Conservation (phyloP, 2,888 invertebrate genomes). For the Lasioglossum leucozonium region DNA sequence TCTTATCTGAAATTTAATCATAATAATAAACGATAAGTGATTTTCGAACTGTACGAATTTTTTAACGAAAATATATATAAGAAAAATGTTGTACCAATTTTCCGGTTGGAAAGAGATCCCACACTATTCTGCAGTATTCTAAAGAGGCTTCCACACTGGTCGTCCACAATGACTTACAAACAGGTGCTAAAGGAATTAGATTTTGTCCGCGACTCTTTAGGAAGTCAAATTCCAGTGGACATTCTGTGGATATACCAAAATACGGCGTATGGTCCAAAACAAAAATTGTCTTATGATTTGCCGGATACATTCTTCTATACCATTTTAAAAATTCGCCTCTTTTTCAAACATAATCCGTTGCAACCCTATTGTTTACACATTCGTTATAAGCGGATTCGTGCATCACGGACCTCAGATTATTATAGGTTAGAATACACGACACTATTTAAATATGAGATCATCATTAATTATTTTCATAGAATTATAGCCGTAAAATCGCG, state of each 20-base stretch:
- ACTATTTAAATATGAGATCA: neutral
- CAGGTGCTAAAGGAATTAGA: slow-evolving; percentile 91
- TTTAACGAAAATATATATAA: neutral
- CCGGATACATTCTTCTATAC: slow-evolving; percentile 87
- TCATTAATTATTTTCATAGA: slow-evolving; percentile 6
- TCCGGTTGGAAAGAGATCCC: slow-evolving; percentile 97
- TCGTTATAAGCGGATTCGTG: slow-evolving; percentile 23
- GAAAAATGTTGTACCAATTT: slow-evolving; percentile 88
- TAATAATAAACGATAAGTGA: neutral
- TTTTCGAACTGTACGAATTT: neutral
- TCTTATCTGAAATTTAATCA: slow-evolving; percentile 87
- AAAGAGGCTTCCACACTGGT: slow-evolving; percentile 97
- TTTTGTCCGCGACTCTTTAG: slow-evolving; percentile 86
- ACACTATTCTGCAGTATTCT: slow-evolving; percentile 98
- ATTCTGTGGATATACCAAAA: slow-evolving; percentile 94
- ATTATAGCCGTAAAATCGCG: neutral
- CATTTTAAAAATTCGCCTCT: slow-evolving; percentile 38
- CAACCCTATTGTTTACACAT: slow-evolving; percentile 25
- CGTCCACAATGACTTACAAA: slow-evolving; percentile 98
- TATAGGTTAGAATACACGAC: slow-evolving; percentile 47
- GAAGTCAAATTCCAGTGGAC: slow-evolving; percentile 92
- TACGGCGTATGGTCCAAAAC: slow-evolving; percentile 97
- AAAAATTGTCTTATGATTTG: slow-evolving; percentile 97
- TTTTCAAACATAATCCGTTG: slow-evolving; percentile 16
- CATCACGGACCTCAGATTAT: slow-evolving; percentile 1